phyloP scores from a whole-genome alignment of 2,797 vertebrate genomes.

The Leptodactylus fallax region DNA sequence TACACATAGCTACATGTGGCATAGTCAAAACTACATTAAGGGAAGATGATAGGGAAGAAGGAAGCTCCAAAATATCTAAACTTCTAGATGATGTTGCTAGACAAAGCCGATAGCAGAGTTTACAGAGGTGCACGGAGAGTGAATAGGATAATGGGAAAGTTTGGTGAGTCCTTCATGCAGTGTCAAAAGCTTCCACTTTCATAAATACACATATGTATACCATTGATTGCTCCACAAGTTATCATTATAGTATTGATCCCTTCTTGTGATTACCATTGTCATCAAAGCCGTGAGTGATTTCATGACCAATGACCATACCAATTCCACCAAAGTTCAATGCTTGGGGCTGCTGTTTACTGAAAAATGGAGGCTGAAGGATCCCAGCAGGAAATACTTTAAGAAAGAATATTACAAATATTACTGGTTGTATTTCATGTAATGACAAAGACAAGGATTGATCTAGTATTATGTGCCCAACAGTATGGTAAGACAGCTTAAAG shows the following conservation, averaged over 20 bases:
- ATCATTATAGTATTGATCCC: too few species aligned
- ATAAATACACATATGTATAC: neutral
- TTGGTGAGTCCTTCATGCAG: too few species aligned
- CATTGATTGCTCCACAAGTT: too few species aligned
- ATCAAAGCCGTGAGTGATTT: constrained; percentile 96
- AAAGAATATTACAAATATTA: neutral
- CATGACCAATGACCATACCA: constrained; percentile 97
- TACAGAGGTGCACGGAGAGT: too few species aligned
- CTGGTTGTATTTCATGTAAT: neutral
- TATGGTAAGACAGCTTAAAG: neutral
- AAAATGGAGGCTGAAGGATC: constrained; percentile 96
- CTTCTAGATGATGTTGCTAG: too few species aligned
- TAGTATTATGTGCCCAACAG: neutral
- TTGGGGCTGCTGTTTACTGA: constrained; percentile 94
- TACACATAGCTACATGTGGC: too few species aligned
- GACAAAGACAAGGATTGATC: neutral
- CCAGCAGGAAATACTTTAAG: constrained; percentile 92
- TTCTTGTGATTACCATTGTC: constrained; percentile 82
- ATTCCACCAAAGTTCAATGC: constrained; percentile 96
- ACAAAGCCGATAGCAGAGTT: too few species aligned
- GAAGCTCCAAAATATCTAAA: too few species aligned
- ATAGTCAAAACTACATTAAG: too few species aligned
- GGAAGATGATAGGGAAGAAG: too few species aligned
- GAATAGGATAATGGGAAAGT: too few species aligned
- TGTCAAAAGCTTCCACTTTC: too few species aligned